Percentiles rank a stretch among this genome's conserved stretches.
Conservation (phyloP, 2,113 vertebrate genomes). For the Pontoporia blainvillei region DNA sequence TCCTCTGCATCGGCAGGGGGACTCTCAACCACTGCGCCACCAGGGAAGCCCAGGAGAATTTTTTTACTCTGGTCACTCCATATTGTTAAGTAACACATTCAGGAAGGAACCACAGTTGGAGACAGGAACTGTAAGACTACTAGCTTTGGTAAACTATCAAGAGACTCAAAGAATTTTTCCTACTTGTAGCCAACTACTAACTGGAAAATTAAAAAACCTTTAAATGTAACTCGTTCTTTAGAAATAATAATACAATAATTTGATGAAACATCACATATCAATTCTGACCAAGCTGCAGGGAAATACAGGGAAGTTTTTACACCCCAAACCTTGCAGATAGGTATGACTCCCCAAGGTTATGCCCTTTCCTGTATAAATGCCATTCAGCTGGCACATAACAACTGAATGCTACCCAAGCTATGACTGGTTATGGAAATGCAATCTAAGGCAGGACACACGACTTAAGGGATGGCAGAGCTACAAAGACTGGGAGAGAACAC, state of each 20-base stretch:
- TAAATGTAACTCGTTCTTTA: not conserved
- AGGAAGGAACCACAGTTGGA: not conserved
- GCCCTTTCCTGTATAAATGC: not conserved
- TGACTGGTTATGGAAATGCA: not conserved
- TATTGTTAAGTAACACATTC: not conserved
- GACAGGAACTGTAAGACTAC: not conserved
- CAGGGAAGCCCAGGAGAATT: not conserved
- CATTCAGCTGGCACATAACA: not conserved
- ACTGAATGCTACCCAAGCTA: not conserved
- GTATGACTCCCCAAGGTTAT: not conserved
- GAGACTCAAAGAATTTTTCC: not conserved
- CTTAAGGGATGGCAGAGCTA: not conserved
- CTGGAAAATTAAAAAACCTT: not conserved
- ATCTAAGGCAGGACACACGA: not conserved
- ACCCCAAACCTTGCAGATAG: not conserved
- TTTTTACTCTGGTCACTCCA: not conserved
- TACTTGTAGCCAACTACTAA: not conserved
- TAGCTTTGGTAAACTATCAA: conserved; percentile 6
- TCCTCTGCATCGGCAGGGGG: no score
- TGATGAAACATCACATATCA: not conserved
- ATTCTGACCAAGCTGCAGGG: not conserved
- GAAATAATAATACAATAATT: not conserved
- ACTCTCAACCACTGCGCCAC: no score
- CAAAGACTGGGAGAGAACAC: not conserved
- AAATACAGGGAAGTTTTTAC: not conserved